Evolutionary conservation across 2,888 invertebrate species (phyloP).

Genomic region (Pardosa pseudoannulata): DNA sequence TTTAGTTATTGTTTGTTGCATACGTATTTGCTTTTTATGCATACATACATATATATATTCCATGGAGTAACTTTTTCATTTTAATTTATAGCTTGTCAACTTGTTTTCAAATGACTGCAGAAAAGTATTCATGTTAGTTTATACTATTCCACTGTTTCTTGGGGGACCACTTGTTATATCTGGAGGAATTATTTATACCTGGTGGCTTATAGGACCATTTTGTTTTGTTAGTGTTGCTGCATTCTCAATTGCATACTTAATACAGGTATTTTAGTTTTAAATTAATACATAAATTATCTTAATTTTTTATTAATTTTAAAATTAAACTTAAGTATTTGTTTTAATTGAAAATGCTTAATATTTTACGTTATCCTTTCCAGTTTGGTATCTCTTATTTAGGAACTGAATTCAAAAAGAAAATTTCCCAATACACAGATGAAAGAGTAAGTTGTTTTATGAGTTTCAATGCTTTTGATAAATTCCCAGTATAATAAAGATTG

Average conservation of each 20-base stretch:
- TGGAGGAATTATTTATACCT: constrained; percentile 79
- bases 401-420: constrained; percentile 77
- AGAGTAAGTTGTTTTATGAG: constrained; percentile 76
- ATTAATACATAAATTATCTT: background rate
- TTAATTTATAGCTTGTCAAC: constrained; percentile 81
- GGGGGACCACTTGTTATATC: constrained; percentile 80
- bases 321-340: background rate
- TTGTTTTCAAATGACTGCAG: constrained; percentile 81
- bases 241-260: constrained; percentile 80
- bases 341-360: background rate
- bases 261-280: constrained; percentile 79
- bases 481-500: no score
- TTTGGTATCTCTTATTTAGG: constrained; percentile 78
- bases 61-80: background rate
- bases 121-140: constrained; percentile 80
- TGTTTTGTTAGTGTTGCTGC: constrained; percentile 80
- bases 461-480: background rate
- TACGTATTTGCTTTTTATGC: no score
- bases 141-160: constrained; percentile 80
- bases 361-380: constrained; percentile 76
- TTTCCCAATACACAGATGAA: constrained; percentile 77
- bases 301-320: background rate
- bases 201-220: constrained; percentile 80
- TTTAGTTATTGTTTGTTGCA: no score
- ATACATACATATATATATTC: no score